A percentile compares a stretch with the other conserved stretches of the same genome.
Evolutionary conservation across 2,888 invertebrate species (phyloP).

Genomic region (Ecdyonurus torrentis): DNA sequence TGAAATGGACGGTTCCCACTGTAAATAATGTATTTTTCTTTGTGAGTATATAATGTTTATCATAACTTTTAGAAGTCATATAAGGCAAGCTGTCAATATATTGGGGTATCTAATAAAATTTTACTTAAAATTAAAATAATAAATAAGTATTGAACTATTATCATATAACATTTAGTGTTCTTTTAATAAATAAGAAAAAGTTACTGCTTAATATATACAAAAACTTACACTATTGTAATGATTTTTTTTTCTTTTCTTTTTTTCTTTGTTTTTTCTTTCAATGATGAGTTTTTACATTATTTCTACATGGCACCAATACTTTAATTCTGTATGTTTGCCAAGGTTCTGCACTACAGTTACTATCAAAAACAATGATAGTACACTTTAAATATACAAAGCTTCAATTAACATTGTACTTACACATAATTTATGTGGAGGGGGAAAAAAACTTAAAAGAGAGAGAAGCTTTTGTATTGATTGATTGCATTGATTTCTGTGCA

Average conservation of each 20-base stretch:
- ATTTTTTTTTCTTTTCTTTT: too few species aligned
- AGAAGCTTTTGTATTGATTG: neutral
- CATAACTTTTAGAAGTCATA: too few species aligned
- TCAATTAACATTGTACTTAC: neutral
- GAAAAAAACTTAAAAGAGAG: neutral
- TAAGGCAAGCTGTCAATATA: conserved; percentile 14
- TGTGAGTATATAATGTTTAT: conserved; percentile 14
- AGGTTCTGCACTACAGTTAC: neutral
- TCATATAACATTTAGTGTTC: neutral
- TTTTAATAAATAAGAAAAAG: conserved; percentile 1
- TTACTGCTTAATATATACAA: neutral
- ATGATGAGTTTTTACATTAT: neutral
- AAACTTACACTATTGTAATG: neutral
- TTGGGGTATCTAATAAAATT: conserved; percentile 9
- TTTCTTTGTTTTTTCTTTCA: too few species aligned
- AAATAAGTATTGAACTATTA: conserved; percentile 4
- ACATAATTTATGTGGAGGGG: neutral
- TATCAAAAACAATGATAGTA: neutral
- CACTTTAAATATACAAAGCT: neutral
- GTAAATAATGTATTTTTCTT: conserved; percentile 6
- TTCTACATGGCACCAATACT: neutral
- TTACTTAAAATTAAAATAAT: neutral
- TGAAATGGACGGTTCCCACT: conserved; percentile 15
- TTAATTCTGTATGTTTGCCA: neutral
- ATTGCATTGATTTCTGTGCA: conserved; percentile 10